A percentile compares a stretch with the other conserved stretches of the same genome.
Evolutionary conservation across 2,888 invertebrate species (phyloP).

Genomic region (Lissonota sp.): DNA sequence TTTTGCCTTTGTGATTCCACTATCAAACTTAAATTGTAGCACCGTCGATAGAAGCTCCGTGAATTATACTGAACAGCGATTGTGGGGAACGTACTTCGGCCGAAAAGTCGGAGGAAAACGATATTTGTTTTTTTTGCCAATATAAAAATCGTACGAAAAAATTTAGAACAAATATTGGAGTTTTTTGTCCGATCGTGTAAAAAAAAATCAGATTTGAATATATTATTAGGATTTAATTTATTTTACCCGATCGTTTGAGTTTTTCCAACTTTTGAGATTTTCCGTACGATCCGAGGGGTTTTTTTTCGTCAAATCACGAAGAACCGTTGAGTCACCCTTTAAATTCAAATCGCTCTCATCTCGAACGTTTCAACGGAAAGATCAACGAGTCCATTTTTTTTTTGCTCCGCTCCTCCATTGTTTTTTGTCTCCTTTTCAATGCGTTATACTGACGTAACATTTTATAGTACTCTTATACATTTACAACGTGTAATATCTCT

Average conservation of each 20-base stretch:
- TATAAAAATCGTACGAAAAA: too few relatives aligned
- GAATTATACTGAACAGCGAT: conserved; percentile 58
- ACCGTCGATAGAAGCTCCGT: conserved; percentile 70
- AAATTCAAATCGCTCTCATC: conserved; percentile 15
- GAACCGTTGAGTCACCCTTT: too few relatives aligned
- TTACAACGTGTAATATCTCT: conserved; percentile 81
- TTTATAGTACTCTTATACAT: conserved; percentile 80
- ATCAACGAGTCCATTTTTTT: conserved; percentile 73
- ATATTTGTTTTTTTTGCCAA: too few relatives aligned
- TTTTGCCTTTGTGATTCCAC: conserved; percentile 42
- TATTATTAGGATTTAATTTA: too few relatives aligned
- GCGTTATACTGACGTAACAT: conserved; percentile 79
- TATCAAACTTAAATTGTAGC: conserved; percentile 71
- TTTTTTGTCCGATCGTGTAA: too few relatives aligned
- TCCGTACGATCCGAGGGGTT: too few relatives aligned
- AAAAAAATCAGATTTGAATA: too few relatives aligned
- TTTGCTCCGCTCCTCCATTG: conserved; percentile 47
- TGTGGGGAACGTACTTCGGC: background rate
- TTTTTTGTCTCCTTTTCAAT: conserved; percentile 68
- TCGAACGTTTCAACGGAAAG: conserved; percentile 71
- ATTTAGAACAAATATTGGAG: too few relatives aligned
- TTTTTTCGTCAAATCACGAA: too few relatives aligned
- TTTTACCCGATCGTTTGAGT: too few relatives aligned
- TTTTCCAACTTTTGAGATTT: too few relatives aligned
- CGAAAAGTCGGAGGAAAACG: too few relatives aligned